Conservation (phyloP, 2,888 invertebrate genomes). For the Seira ritae region DNA sequence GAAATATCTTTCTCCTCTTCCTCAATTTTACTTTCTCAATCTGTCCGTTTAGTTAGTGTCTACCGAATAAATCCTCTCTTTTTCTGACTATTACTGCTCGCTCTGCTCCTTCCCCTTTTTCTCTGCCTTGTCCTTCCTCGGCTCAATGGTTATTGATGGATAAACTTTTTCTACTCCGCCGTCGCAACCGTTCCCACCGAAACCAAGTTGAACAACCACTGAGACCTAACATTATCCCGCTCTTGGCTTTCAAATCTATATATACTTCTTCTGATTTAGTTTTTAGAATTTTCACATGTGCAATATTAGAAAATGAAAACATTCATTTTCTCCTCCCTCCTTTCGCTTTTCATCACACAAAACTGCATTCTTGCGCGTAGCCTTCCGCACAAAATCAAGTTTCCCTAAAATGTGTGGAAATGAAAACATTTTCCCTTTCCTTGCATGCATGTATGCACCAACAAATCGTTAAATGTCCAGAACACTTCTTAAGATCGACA, state of each 20-base stretch:
- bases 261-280: no score
- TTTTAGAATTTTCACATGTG: no score
- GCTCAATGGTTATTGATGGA: constrained; percentile 61
- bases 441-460: constrained; percentile 56
- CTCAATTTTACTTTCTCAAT: constrained; percentile 24
- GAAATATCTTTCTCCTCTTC: not conserved
- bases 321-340: constrained; percentile 31
- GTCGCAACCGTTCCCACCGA: not conserved
- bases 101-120: constrained; percentile 21
- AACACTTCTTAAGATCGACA: constrained; percentile 20
- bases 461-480: constrained; percentile 54
- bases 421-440: constrained; percentile 33
- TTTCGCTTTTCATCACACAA: not conserved
- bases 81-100: no score
- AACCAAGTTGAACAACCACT: no score
- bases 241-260: no score
- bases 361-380: constrained; percentile 1
- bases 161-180: constrained; percentile 46
- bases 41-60: constrained; percentile 31
- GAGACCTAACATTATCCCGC: no score
- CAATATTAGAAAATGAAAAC: constrained; percentile 36
- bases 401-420: not conserved
- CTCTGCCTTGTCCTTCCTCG: constrained; percentile 23
- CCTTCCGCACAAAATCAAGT: constrained; percentile 36
- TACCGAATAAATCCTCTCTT: no score